Percentiles rank a stretch among this genome's conserved stretches.
These are phyloP conservation scores for Drosophila obscura DNA, from an alignment of 1,140 invertebrate genomes.

Conservation along the genomic window DNA sequence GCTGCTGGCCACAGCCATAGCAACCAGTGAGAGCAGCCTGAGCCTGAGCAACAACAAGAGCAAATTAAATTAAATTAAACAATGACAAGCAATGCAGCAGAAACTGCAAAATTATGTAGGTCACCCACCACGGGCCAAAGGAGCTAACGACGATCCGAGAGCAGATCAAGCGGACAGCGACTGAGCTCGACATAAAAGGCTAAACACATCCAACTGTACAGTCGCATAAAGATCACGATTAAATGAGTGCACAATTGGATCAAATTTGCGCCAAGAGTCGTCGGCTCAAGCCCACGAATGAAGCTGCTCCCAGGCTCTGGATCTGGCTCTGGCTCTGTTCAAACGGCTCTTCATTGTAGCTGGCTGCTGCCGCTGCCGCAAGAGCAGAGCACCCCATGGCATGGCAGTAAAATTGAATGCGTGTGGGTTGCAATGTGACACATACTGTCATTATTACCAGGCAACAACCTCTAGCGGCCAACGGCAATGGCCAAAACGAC, in stretches of 20 bases:
- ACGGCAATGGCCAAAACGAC: constrained; percentile 42
- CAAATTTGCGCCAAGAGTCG: constrained; percentile 78
- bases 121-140: constrained; percentile 65
- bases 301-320: constrained; percentile 55
- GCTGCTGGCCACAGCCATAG: constrained; percentile 15
- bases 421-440: constrained; percentile 82
- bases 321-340: constrained; percentile 20
- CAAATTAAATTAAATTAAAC: constrained; percentile 36
- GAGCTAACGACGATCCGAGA: constrained; percentile 23
- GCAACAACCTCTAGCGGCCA: constrained; percentile 68
- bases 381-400: constrained; percentile 9
- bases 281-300: constrained; percentile 43
- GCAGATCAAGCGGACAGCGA: constrained; percentile 23
- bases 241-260: constrained; percentile 82
- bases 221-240: constrained; percentile 81
- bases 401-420: constrained; percentile 77
- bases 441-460: constrained; percentile 82
- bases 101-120: constrained; percentile 66
- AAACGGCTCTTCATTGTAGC: constrained; percentile 1
- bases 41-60: not conserved
- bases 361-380: constrained; percentile 1
- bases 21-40: not conserved
- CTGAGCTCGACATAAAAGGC: constrained; percentile 73
- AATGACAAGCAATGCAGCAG: constrained; percentile 32
- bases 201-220: constrained; percentile 82